Base-by-base conservation (phyloP, 2,797 vertebrate genomes). In the Mormyrus proboscirostris region DNA sequence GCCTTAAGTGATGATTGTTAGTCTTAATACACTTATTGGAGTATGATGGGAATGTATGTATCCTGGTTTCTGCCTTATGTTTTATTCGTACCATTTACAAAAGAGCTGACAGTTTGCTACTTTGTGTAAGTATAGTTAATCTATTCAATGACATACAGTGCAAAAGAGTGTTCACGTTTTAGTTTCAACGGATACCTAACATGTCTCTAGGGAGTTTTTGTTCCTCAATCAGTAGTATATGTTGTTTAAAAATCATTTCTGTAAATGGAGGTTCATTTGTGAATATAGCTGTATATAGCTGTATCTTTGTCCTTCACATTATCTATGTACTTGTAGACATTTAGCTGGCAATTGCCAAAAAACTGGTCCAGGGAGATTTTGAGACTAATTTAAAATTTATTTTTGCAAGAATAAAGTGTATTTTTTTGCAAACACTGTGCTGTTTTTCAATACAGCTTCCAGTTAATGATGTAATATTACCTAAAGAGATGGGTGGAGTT, bases 351-450 rank as follows among this genome's bases (percentile, higher is more conserved):
- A 6, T 47, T 47, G 76, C 16, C 38, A 82, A 8, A 82, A 59
- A 88, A 79, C 47, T 2, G 22, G 16, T 29, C 47, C n/a, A 76
- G 14, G 65, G 50, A 50, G 9, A 57, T 59, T 88, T 88, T 41
- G 25, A 83, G 51, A 84, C 49, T 88, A 73, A 69, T 86, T 84
- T 12, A 47, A 84, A 90, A 49, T n/a, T 79, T 88, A 89, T 88
- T 91, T 91, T 89, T 90, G 90, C 88, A 79, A 86, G 44, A 91
- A 89, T 90, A 90, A 91, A 90, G n/a, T 90, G 41, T 89, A 47
- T 82, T 90, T 91, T 91, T 91, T 90, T 88, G 88, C 87, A 90
- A 50, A 89, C 89, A 79, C 55, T 53, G 65, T 73, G 12, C 33
- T 73, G 49, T 51, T 86, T 85, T 53, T 86, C 12, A 53, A 51